These are phyloP conservation scores for Pollenia amentaria DNA, from an alignment of 2,888 invertebrate species.

Conservation along the genomic window DNA sequence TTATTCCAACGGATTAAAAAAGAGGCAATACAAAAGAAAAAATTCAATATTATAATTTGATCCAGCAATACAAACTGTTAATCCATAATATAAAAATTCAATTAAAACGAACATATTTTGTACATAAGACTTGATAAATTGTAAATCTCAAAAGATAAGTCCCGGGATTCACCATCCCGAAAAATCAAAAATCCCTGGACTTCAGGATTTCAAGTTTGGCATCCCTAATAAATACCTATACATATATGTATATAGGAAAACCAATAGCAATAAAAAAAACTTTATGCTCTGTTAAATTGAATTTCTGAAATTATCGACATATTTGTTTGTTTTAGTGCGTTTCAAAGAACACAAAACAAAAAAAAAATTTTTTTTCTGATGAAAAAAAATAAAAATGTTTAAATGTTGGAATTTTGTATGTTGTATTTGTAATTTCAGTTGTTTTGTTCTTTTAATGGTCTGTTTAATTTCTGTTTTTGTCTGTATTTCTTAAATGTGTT, in stretches of 20 bases:
- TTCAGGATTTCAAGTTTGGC: no score
- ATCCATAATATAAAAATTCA: no score
- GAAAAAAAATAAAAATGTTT: slow-evolving; percentile 3
- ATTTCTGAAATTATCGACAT: slow-evolving; percentile 28
- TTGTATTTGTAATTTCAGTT: background rate
- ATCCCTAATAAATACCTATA: background rate
- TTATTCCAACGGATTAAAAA: no score
- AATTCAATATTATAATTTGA: no score
- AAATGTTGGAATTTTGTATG: background rate
- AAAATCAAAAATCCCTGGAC: no score
- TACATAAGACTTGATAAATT: no score
- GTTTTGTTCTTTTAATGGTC: slow-evolving; percentile 36
- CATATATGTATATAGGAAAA: background rate
- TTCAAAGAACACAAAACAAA: background rate
- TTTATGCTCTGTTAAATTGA: slow-evolving; percentile 55
- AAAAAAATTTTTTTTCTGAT: background rate
- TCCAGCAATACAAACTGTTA: no score
- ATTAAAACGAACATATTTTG: no score
- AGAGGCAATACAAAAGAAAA: no score
- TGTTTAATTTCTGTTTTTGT: slow-evolving; percentile 12
- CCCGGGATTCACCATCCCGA: no score
- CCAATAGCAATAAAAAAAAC: slow-evolving; percentile 11
- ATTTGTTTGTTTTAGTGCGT: slow-evolving; percentile 32
- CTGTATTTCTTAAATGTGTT: background rate
- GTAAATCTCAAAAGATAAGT: no score